A percentile compares a stretch with the other conserved stretches of the same genome.
These are phyloP conservation scores for Gadopsis bispinosus DNA, from an alignment of 2,797 vertebrate genomes.

Conservation along the genomic window DNA sequence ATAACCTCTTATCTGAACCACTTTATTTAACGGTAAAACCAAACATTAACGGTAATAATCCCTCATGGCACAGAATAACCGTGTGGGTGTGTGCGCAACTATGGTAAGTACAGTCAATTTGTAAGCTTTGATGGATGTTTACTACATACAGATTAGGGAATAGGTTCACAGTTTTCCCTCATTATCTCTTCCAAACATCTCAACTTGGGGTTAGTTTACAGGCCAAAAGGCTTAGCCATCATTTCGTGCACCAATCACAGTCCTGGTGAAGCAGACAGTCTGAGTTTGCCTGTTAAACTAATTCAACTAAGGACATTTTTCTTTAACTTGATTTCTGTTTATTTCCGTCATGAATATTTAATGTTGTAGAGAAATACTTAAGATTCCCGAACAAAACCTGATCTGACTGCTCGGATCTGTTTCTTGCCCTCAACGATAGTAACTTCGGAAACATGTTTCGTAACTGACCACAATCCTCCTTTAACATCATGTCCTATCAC, in stretches of 20 bases:
- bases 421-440: not conserved
- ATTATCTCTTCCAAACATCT: not conserved
- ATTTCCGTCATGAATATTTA: not conserved
- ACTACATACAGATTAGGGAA: not conserved
- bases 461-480: slow-evolving; percentile 25
- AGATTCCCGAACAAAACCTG: not conserved
- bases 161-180: not conserved
- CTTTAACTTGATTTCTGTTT: not conserved
- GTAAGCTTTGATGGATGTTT: slow-evolving; percentile 6
- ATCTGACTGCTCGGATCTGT: not conserved
- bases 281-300: not conserved
- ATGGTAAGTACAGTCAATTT: not conserved
- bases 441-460: not conserved
- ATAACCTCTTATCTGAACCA: slow-evolving; percentile 12
- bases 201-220: not conserved
- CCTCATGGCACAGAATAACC: not conserved
- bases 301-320: no score
- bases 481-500: slow-evolving; percentile 16
- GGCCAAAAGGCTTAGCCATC: not conserved
- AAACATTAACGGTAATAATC: slow-evolving; percentile 8
- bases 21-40: slow-evolving; percentile 5
- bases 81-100: no score
- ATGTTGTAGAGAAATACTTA: not conserved
- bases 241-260: not conserved
- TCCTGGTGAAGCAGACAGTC: not conserved